Percentiles rank a stretch among this genome's conserved stretches.
Evolutionary conservation across 2,113 vertebrate species (phyloP).

Genomic region (Tupaia tana): DNA sequence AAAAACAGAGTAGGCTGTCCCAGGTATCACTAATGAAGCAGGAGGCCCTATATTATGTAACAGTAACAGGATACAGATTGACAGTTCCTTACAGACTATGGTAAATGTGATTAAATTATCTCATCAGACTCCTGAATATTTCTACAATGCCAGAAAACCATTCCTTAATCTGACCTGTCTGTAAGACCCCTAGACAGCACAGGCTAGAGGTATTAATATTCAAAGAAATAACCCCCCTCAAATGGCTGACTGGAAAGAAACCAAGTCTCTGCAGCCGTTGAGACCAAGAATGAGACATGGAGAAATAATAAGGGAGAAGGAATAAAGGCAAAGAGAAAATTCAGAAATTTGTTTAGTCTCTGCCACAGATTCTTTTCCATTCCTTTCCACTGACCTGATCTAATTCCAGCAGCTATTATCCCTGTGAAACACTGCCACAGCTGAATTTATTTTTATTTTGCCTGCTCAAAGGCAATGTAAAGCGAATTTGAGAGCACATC

Average conservation of each 20-base stretch:
- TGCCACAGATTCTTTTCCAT: conserved; percentile 55
- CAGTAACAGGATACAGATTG: conserved; percentile 62
- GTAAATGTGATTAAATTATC: conserved; percentile 78
- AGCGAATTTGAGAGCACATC: conserved; percentile 76
- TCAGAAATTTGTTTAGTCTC: conserved; percentile 69
- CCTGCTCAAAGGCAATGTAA: conserved; percentile 77
- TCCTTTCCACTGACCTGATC: conserved; percentile 77
- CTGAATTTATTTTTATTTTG: conserved; percentile 83
- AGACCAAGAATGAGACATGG: neutral
- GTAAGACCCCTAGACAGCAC: conserved; percentile 33
- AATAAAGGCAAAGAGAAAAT: conserved; percentile 57
- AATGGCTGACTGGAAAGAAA: conserved; percentile 46
- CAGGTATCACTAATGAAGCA: neutral
- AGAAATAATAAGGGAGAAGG: conserved; percentile 41
- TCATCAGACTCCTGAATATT: conserved; percentile 72
- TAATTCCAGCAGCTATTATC: conserved; percentile 74
- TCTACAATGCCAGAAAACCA: conserved; percentile 47
- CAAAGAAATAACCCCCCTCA: conserved; percentile 54
- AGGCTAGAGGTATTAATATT: conserved; percentile 40
- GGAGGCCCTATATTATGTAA: conserved; percentile 66
- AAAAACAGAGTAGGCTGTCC: neutral
- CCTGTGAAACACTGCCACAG: conserved; percentile 78
- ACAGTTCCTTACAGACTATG: conserved; percentile 72
- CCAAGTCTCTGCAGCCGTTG: conserved; percentile 11
- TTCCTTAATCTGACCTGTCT: conserved; percentile 68